Percentiles rank a stretch among this genome's conserved stretches.
Evolutionary conservation across 1,140 invertebrate genomes (phyloP).

Genomic region (Trichomalopsis sarcophagae): DNA sequence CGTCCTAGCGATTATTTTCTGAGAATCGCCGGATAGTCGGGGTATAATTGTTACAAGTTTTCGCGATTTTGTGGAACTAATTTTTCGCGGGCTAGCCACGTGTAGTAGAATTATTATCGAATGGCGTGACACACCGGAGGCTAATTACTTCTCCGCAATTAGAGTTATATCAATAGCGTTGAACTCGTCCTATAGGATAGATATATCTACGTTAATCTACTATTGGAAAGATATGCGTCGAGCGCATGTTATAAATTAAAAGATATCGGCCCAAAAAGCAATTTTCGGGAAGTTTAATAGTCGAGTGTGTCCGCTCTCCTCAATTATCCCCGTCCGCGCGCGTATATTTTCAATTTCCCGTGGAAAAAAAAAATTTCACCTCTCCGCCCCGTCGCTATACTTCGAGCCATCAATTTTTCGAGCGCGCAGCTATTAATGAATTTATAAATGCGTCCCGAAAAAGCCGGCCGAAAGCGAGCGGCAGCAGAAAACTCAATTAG

Average conservation of each 20-base stretch:
- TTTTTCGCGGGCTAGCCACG: background rate
- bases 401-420: background rate
- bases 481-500: constrained; percentile 20
- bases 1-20: no score
- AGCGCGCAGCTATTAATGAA: background rate
- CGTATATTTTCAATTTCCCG: background rate
- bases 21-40: no score
- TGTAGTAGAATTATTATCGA: background rate
- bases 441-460: background rate
- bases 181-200: no score
- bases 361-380: background rate
- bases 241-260: no score
- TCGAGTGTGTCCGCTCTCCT: no score
- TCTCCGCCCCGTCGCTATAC: background rate
- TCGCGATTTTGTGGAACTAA: background rate
- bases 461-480: background rate
- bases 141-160: background rate
- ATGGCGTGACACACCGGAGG: background rate
- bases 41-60: background rate
- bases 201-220: no score
- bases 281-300: background rate
- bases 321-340: no score
- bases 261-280: background rate
- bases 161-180: no score
- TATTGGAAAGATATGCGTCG: no score